phyloP scores from a whole-genome alignment of 2,113 vertebrate genomes.

The Tragulus kanchil region DNA sequence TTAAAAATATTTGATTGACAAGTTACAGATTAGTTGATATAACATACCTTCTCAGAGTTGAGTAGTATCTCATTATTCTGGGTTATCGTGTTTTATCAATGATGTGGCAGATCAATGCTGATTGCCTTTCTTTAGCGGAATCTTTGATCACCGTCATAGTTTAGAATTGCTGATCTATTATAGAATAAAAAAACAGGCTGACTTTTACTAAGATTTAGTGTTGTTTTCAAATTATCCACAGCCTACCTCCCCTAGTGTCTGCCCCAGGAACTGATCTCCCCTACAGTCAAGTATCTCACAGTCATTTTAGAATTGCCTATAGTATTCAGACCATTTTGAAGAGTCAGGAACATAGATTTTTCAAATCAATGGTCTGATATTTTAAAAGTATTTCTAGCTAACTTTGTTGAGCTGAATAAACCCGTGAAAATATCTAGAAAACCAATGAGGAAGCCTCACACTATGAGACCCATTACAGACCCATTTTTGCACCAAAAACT shows the following conservation, averaged over 20 bases:
- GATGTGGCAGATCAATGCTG: fast-evolving
- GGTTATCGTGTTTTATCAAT: neutral
- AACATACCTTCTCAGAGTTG: neutral
- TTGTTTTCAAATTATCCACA: neutral
- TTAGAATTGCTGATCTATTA: neutral
- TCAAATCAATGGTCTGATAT: neutral
- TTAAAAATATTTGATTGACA: neutral
- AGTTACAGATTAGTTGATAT: neutral
- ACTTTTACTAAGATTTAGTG: neutral
- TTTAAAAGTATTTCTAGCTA: neutral
- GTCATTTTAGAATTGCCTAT: neutral
- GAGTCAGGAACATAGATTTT: neutral
- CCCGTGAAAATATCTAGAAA: neutral
- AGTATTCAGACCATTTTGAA: neutral
- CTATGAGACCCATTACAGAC: neutral
- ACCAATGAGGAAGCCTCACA: neutral
- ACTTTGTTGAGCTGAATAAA: neutral
- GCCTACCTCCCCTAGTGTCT: neutral
- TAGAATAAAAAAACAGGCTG: neutral
- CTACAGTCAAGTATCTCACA: neutral
- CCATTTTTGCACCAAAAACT: neutral
- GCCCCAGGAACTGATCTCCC: neutral
- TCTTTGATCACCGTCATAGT: neutral
- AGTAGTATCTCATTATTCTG: neutral
- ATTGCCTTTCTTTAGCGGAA: neutral